Conservation (phyloP, 2,797 vertebrate genomes). For the Hyperoplus immaculatus region DNA sequence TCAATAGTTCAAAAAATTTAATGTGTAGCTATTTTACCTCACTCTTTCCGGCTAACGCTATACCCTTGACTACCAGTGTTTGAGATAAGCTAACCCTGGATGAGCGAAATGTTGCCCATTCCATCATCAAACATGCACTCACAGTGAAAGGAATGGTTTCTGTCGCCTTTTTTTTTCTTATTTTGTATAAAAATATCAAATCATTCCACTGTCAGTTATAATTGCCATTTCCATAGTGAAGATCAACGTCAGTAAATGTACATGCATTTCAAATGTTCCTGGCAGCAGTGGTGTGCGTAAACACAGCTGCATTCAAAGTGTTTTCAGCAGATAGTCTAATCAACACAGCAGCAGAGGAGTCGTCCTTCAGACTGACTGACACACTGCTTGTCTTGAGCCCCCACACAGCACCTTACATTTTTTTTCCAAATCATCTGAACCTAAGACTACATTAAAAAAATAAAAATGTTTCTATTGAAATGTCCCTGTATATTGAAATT, state of each 20-base stretch:
- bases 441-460: slow-evolving; percentile 10
- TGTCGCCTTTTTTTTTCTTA: too few species aligned
- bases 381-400: slow-evolving; percentile 7
- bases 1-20: too few species aligned
- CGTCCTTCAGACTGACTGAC: slow-evolving; percentile 51
- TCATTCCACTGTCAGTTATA: slow-evolving; percentile 1
- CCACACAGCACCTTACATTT: slow-evolving; percentile 25
- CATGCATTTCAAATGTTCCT: slow-evolving; percentile 38
- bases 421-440: slow-evolving; percentile 6
- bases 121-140: too few species aligned
- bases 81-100: too few species aligned
- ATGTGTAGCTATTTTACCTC: too few species aligned
- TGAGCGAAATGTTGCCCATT: too few species aligned
- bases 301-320: slow-evolving; percentile 64
- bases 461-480: slow-evolving; percentile 10
- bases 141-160: too few species aligned
- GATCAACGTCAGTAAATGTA: slow-evolving; percentile 35
- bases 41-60: too few species aligned
- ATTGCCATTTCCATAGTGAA: slow-evolving; percentile 9
- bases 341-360: slow-evolving; percentile 56
- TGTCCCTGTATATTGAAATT: slow-evolving; percentile 6
- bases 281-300: slow-evolving; percentile 55
- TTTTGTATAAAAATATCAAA: not conserved
- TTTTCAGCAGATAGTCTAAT: slow-evolving; percentile 56
- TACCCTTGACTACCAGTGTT: too few species aligned